A percentile compares a stretch with the other conserved stretches of the same genome.
phyloP scores from a whole-genome alignment of 1,140 invertebrate genomes.

The Zaprionus kolodkinae region DNA sequence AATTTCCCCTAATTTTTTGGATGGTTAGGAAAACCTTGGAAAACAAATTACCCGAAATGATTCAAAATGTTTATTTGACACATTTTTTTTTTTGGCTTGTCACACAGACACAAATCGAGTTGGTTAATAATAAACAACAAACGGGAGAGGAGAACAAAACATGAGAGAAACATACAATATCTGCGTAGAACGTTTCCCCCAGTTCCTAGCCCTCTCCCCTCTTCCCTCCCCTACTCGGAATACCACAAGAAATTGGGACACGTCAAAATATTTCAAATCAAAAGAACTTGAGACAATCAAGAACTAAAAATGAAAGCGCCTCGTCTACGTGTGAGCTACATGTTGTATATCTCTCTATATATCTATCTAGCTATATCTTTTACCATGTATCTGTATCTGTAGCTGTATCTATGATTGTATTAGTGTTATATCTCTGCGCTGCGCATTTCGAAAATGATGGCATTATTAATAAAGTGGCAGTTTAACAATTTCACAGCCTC shows the following conservation, averaged over 20 bases:
- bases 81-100: conserved; percentile 69
- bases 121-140: conserved; percentile 70
- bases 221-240: conserved; percentile 2
- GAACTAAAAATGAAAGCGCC: conserved; percentile 75
- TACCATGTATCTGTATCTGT: conserved; percentile 5
- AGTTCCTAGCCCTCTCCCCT: not conserved
- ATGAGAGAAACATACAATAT: too few species aligned
- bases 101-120: conserved; percentile 51
- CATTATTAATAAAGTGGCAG: conserved; percentile 81
- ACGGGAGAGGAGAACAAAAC: conserved; percentile 27
- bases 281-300: conserved; percentile 74
- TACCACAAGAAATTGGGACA: conserved; percentile 71
- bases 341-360: not conserved
- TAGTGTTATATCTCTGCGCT: conserved; percentile 15
- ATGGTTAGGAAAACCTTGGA: conserved; percentile 22
- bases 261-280: conserved; percentile 81
- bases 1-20: not conserved
- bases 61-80: conserved; percentile 61
- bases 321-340: conserved; percentile 19
- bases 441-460: conserved; percentile 44
- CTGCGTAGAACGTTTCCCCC: not conserved
- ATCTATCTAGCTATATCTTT: conserved; percentile 15
- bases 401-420: conserved; percentile 15
- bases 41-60: conserved; percentile 37
- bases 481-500: conserved; percentile 79